Base-by-base conservation (phyloP, 2,888 invertebrate species). In the Orgyia antiqua region DNA sequence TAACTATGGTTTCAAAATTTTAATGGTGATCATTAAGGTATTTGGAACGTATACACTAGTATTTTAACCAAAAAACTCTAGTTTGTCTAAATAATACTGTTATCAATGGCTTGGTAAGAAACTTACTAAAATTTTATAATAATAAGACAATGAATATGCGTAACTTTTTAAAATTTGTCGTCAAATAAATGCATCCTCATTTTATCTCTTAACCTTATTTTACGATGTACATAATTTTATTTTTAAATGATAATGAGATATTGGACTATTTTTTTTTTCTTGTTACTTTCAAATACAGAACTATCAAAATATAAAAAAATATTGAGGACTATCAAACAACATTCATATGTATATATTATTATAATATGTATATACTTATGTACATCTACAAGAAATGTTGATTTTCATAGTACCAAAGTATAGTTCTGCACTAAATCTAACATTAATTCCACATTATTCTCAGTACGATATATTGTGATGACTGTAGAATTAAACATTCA, bases 301-400 rank as follows among this genome's bases (percentile, higher is more conserved):
- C 87, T 87, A 87, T 86, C 87, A 87, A 87, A 87, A 87, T 87
- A 87, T 87, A 87, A 87, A 87, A 84, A 87, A 87, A 86, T 87
- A 87, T 86, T 69, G 82, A 83, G 78, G 82, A 86, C 83, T 84
- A 86, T 86, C 82, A 84, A 83, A 83, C 83, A 80, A 84, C 84
- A 80, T 84, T 74, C 76, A 80, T 78, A 77, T 82, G 80, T 86
- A 84, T 82, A 79, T 77, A 68, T 66, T 69, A 67, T 68, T 72
- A 72, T 68, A n/a, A n/a, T 68, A 72, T 79, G 76, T 78, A 74
- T 74, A 76, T 74, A 70, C 66, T 63, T 79, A 79, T 79, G 74
- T 84, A 84, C 79, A 83, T 72, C 82, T 83, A 84, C 82, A 69
- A 80, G 80, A 83, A 73, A 70, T 77, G 77, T 78, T 74, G 74